phyloP scores from a whole-genome alignment of 2,888 invertebrate genomes.

The Cephonodes hylas region DNA sequence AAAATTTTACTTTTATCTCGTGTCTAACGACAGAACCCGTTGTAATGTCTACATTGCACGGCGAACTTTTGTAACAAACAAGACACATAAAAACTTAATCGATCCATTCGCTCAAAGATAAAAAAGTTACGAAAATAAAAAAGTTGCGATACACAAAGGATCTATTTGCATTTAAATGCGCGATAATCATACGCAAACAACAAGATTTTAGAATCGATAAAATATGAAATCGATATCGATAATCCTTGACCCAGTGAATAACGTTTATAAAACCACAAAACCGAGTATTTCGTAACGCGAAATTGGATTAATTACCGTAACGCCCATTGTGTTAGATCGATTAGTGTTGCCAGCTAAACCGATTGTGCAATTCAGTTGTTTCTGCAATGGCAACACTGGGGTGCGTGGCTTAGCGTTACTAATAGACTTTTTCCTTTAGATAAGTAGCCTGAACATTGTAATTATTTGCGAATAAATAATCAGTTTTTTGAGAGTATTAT shows the following conservation, averaged over 20 bases:
- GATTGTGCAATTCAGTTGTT: slow-evolving; percentile 8
- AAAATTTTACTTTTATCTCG: too few relatives aligned
- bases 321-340: slow-evolving; percentile 38
- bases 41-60: too few relatives aligned
- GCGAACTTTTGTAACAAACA: too few relatives aligned
- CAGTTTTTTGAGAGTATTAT: too few relatives aligned
- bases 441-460: too few relatives aligned
- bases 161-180: background rate
- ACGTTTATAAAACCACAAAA: slow-evolving; percentile 32
- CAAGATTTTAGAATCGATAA: background rate
- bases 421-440: background rate
- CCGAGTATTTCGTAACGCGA: slow-evolving; percentile 36
- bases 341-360: slow-evolving; percentile 32
- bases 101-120: too few relatives aligned
- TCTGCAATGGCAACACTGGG: slow-evolving; percentile 2
- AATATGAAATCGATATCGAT: slow-evolving; percentile 5
- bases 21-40: too few relatives aligned
- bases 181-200: background rate
- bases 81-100: too few relatives aligned
- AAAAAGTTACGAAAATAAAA: too few relatives aligned
- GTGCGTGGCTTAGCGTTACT: background rate
- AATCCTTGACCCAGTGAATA: slow-evolving; percentile 29
- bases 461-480: too few relatives aligned
- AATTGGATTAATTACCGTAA: slow-evolving; percentile 39
- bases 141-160: background rate